Conservation (phyloP, 2,113 vertebrate species). For the Dicaeum eximium region DNA sequence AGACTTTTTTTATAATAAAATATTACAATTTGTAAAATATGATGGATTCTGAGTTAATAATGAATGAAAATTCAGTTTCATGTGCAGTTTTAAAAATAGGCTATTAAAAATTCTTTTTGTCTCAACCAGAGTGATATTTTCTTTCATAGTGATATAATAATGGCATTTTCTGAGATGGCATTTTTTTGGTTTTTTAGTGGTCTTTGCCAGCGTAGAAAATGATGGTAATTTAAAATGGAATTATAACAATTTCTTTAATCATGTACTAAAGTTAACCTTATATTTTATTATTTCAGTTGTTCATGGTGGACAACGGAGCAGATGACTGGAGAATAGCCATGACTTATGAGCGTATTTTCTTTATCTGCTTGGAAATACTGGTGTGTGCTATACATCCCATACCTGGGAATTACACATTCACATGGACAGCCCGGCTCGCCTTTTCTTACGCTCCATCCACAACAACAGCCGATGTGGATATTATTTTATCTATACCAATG, state of each 20-base stretch:
- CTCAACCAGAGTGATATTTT: background rate
- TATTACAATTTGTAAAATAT: background rate
- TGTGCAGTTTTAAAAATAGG: background rate
- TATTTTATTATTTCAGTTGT: constrained; percentile 86
- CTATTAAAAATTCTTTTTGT: background rate
- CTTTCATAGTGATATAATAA: background rate
- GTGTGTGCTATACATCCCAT: constrained; percentile 98
- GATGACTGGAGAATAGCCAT: constrained; percentile 99
- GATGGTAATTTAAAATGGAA: background rate
- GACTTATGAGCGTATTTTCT: constrained; percentile 99
- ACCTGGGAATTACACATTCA: constrained; percentile 98
- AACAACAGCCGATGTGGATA: constrained; percentile 97
- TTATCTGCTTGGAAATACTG: constrained; percentile 98
- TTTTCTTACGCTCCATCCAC: constrained; percentile 93
- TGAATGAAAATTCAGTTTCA: background rate
- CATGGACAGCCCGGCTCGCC: constrained; percentile 96
- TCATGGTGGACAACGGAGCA: constrained; percentile 99
- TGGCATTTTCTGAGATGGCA: background rate
- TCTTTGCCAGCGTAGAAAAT: background rate
- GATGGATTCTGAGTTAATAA: background rate
- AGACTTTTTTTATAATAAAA: background rate
- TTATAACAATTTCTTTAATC: background rate
- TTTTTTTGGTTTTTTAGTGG: background rate
- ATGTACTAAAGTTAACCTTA: constrained; percentile 63
- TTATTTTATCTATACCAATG: constrained; percentile 99